Conservation (phyloP, 2,797 vertebrate species). For the Cirrhinus molitorella region DNA sequence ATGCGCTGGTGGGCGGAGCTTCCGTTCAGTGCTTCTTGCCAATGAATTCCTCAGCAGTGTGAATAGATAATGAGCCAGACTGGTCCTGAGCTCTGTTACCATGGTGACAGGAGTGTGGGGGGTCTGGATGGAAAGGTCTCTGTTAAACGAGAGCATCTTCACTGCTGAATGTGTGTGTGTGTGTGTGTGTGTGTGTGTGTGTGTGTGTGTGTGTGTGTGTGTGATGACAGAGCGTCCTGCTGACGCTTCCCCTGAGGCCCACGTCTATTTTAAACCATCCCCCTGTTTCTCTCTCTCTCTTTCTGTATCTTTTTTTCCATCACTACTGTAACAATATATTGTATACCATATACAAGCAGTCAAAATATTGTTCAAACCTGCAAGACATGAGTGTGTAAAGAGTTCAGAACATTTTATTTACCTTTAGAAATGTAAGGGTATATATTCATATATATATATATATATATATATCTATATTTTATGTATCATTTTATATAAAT, state of each 20-base stretch:
- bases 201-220: too few relatives aligned
- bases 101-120: constrained; percentile 34
- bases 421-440: too few relatives aligned
- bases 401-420: not conserved
- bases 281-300: not conserved
- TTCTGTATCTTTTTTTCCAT: not conserved
- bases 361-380: not conserved
- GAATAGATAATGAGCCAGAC: constrained; percentile 49
- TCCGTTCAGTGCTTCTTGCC: constrained; percentile 19
- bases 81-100: constrained; percentile 51
- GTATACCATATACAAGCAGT: not conserved
- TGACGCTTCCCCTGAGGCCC: constrained; percentile 15
- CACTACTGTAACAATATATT: not conserved
- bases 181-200: constrained; percentile 38
- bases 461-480: not conserved
- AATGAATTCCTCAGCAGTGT: constrained; percentile 33
- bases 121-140: constrained; percentile 43
- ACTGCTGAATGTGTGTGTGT: constrained; percentile 34
- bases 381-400: not conserved
- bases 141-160: constrained; percentile 37
- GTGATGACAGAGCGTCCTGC: constrained; percentile 17
- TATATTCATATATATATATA: not conserved
- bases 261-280: constrained; percentile 55
- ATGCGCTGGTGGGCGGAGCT: constrained; percentile 47
- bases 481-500: not conserved